Conservation (phyloP, 2,888 invertebrate genomes). For the Mongoloraphidia duomilia region DNA sequence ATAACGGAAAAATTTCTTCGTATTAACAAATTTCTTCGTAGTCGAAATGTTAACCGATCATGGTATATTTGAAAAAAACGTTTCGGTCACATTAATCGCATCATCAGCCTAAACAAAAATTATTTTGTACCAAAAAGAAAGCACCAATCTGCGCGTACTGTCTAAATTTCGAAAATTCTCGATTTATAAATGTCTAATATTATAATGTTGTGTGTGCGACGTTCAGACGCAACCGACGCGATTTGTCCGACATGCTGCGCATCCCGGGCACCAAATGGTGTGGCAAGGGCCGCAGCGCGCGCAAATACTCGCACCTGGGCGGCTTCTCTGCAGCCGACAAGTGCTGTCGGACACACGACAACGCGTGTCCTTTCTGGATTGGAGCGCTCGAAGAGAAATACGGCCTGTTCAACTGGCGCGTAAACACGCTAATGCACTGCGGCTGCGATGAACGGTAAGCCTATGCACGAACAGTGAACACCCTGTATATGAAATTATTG, state of each 20-base stretch:
- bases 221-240: slow-evolving; percentile 32
- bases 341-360: slow-evolving; percentile 81
- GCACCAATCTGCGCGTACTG: too few species aligned
- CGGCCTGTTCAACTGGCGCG: slow-evolving; percentile 76
- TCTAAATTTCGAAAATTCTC: too few species aligned
- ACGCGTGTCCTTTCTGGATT: slow-evolving; percentile 72
- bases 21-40: too few species aligned
- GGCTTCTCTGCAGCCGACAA: slow-evolving; percentile 71
- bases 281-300: slow-evolving; percentile 73
- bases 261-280: slow-evolving; percentile 91
- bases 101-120: too few species aligned
- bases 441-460: slow-evolving; percentile 79
- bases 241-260: slow-evolving; percentile 51
- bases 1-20: too few species aligned
- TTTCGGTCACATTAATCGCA: too few species aligned
- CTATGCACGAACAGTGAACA: slow-evolving; percentile 4
- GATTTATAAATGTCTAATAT: too few species aligned
- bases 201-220: slow-evolving; percentile 19
- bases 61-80: too few species aligned
- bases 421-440: slow-evolving; percentile 85
- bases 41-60: too few species aligned
- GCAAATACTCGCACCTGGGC: slow-evolving; percentile 68
- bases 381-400: slow-evolving; percentile 71
- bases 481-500: too few species aligned
- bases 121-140: too few species aligned